phyloP scores from a whole-genome alignment of 2,113 vertebrate genomes.

The Cinclus mexicanus region DNA sequence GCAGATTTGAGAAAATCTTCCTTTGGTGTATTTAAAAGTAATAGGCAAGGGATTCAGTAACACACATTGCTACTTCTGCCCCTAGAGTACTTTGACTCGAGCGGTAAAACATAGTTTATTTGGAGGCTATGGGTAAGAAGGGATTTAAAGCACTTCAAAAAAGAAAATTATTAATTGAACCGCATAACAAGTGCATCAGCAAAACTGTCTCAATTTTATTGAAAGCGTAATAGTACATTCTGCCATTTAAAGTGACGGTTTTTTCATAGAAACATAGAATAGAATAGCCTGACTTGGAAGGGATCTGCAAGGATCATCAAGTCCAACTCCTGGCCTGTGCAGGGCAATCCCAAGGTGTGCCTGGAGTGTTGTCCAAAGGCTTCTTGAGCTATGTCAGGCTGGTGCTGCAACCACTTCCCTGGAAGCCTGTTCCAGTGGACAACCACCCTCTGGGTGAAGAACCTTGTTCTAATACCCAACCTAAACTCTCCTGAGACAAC shows the following conservation, averaged over 20 bases:
- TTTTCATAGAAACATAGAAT: neutral
- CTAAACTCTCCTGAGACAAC: neutral
- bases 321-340: neutral
- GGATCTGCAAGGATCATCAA: neutral
- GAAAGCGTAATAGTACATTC: neutral
- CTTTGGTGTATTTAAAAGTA: neutral
- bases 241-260: neutral
- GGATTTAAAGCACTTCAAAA: neutral
- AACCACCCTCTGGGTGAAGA: neutral
- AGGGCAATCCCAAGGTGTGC: neutral
- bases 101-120: neutral
- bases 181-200: neutral
- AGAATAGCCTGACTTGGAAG: neutral
- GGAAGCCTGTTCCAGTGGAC: neutral
- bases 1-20: neutral
- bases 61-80: neutral
- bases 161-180: neutral
- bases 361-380: fast-evolving
- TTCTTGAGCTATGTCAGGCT: neutral
- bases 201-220: neutral
- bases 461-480: neutral
- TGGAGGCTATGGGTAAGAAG: neutral
- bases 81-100: neutral
- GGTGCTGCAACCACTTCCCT: neutral
- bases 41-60: neutral